phyloP scores from a whole-genome alignment of 2,888 invertebrate species.

The Agrochola lota region DNA sequence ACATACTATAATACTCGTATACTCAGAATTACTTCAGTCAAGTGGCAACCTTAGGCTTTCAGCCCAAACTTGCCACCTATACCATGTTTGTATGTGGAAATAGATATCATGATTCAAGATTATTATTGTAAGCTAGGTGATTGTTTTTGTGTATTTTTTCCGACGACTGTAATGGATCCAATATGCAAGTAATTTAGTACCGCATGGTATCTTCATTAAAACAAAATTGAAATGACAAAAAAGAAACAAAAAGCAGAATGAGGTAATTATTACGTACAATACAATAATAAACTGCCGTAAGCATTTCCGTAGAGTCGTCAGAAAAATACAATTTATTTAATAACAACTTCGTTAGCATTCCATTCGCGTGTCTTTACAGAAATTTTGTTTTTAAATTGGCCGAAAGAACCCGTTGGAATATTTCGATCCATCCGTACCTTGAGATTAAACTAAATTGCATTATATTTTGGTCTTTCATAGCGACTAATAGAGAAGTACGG shows the following conservation, averaged over 20 bases:
- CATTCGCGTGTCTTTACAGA: constrained; percentile 6
- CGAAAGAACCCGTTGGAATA: constrained; percentile 1
- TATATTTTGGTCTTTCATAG: no score
- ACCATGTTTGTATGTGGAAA: no score
- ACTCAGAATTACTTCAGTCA: no score
- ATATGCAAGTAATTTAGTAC: not conserved
- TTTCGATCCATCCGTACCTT: not conserved
- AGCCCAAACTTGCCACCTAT: no score
- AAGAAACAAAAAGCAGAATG: not conserved
- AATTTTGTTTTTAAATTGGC: constrained; percentile 21
- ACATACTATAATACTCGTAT: no score
- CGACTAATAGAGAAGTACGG: no score
- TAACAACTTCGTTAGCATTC: constrained; percentile 48
- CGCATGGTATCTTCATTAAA: not conserved
- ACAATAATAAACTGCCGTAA: not conserved
- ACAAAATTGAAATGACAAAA: constrained; percentile 2
- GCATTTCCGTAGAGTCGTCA: not conserved
- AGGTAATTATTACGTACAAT: constrained; percentile 8
- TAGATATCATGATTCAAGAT: not conserved
- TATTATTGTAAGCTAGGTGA: no score
- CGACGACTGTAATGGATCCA: not conserved
- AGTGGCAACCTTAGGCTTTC: no score
- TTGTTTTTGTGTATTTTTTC: not conserved
- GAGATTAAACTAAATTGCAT: not conserved
- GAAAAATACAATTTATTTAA: constrained; percentile 39